These are phyloP conservation scores for Leptopilina drosophilae DNA, from an alignment of 2,888 invertebrate species.

Conservation along the genomic window DNA sequence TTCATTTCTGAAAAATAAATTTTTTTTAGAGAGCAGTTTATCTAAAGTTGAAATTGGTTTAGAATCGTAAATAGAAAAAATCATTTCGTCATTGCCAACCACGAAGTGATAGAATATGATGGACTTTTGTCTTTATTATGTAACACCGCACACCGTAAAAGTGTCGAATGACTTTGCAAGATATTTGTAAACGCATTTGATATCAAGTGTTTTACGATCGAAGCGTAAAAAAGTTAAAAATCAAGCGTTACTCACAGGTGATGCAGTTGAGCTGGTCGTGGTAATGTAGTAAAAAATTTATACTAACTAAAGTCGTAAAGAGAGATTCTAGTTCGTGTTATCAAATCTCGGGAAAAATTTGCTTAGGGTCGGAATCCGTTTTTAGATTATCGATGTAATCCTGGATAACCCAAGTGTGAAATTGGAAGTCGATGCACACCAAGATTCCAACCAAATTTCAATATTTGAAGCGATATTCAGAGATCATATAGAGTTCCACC, in stretches of 20 bases:
- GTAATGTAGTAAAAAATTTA: neutral
- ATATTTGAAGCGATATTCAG: neutral
- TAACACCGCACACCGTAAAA: neutral
- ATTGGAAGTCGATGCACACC: conserved; percentile 1
- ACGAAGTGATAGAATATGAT: too few relatives aligned
- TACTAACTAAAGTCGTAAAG: conserved; percentile 2
- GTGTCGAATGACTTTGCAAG: too few relatives aligned
- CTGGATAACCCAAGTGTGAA: conserved; percentile 12
- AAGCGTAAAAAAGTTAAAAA: too few relatives aligned
- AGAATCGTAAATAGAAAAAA: too few relatives aligned
- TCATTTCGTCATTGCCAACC: too few relatives aligned
- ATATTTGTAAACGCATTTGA: too few relatives aligned
- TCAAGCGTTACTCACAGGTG: too few relatives aligned
- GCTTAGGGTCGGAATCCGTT: neutral
- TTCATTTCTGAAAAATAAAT: too few relatives aligned
- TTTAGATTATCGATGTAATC: conserved; percentile 13
- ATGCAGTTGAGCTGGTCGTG: neutral
- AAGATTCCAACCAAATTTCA: conserved; percentile 2
- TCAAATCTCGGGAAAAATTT: conserved; percentile 5
- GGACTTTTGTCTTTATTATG: neutral
- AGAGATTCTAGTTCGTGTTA: neutral
- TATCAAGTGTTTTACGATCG: too few relatives aligned
- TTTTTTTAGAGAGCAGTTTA: too few relatives aligned
- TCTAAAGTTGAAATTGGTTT: too few relatives aligned
- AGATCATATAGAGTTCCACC: neutral